These are phyloP conservation scores for Virgularia gustaviana DNA, from an alignment of 92 coral and sea anemone species.

Conservation along the genomic window DNA sequence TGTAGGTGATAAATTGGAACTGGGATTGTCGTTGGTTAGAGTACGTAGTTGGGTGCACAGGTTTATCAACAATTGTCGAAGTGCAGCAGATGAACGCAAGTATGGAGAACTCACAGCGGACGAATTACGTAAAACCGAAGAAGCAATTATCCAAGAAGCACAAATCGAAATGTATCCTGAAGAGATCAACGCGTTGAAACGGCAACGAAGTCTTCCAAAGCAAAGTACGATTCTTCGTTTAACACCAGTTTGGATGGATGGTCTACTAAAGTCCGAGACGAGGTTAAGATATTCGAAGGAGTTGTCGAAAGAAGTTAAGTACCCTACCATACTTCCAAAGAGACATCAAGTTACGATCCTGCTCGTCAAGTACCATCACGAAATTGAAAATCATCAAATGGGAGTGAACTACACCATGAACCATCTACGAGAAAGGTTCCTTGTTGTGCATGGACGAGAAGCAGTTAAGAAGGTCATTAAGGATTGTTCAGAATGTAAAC, in stretches of 20 bases:
- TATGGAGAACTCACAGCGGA: slow-evolving; percentile 50
- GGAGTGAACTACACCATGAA: slow-evolving; percentile 49
- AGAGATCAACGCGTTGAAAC: slow-evolving; percentile 47
- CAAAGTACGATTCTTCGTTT: slow-evolving; percentile 29
- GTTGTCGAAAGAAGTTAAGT: slow-evolving; percentile 46
- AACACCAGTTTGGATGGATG: slow-evolving; percentile 45
- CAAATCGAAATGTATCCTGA: slow-evolving; percentile 43
- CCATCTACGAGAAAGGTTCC: slow-evolving; percentile 41
- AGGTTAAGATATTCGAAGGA: slow-evolving; percentile 42
- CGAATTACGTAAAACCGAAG: slow-evolving; percentile 54
- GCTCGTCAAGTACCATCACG: slow-evolving; percentile 40
- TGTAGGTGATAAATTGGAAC: slow-evolving; percentile 40
- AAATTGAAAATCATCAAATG: slow-evolving; percentile 41
- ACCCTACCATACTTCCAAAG: slow-evolving; percentile 48
- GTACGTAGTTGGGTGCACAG: slow-evolving; percentile 59
- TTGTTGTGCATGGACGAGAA: slow-evolving; percentile 37
- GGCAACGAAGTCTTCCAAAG: slow-evolving; percentile 28
- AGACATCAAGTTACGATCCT: slow-evolving; percentile 25
- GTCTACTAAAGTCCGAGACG: slow-evolving; percentile 49
- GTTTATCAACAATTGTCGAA: slow-evolving; percentile 45
- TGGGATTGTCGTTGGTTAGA: slow-evolving; percentile 58
- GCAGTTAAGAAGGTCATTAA: slow-evolving; percentile 22
- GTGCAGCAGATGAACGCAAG: slow-evolving; percentile 17
- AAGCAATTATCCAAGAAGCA: slow-evolving; percentile 41
- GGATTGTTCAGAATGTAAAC: slow-evolving; percentile 34